phyloP scores from a whole-genome alignment of 2,113 vertebrate genomes.

The Hydropotes inermis region DNA sequence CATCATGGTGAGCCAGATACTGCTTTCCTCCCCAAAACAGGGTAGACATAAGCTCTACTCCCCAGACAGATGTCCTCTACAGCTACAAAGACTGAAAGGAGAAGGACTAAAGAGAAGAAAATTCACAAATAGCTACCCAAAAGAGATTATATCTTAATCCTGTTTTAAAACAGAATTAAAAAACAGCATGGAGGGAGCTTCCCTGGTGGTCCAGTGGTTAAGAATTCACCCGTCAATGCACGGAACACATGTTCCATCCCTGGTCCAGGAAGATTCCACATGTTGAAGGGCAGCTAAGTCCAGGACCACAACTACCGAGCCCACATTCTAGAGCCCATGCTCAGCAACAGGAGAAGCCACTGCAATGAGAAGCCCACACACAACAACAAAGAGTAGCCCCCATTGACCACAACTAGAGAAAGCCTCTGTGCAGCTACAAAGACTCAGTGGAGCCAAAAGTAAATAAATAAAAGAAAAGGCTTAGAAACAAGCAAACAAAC shows the following conservation, averaged over 20 bases:
- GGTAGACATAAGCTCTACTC: neutral
- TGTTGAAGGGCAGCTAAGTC: neutral
- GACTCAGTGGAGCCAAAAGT: neutral
- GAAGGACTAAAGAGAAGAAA: neutral
- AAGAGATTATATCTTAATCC: neutral
- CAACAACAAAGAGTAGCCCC: neutral
- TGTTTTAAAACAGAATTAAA: neutral
- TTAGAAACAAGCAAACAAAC: neutral
- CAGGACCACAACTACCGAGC: neutral
- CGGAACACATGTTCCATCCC: neutral
- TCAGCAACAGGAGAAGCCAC: neutral
- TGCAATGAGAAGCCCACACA: neutral
- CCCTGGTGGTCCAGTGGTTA: neutral
- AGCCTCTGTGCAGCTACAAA: neutral
- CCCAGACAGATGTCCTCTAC: neutral
- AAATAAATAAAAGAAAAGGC: neutral
- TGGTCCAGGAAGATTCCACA: neutral
- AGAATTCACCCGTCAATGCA: neutral
- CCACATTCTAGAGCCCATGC: neutral
- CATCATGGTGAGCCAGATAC: rapidly evolving
- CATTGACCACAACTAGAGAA: neutral
- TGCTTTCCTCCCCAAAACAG: neutral
- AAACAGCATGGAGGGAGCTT: neutral
- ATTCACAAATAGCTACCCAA: too few species aligned
- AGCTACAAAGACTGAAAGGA: neutral